phyloP scores from a whole-genome alignment of 2,797 vertebrate species.

The Acipenser ruthenus region DNA sequence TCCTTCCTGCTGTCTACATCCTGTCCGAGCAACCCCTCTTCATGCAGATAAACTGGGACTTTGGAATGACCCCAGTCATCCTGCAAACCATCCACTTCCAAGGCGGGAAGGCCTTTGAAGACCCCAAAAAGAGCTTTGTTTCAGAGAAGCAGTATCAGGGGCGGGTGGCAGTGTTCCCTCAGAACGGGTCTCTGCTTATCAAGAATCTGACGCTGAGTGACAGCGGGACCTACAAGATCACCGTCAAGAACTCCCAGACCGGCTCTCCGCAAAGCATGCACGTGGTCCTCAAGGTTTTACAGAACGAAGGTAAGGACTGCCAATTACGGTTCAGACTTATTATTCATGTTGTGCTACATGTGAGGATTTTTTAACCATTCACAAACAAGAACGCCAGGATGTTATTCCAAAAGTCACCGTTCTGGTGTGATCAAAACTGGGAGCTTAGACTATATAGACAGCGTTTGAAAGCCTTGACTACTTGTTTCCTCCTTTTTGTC shows the following conservation, averaged over 20 bases:
- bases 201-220: not conserved
- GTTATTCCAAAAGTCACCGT: too few species aligned
- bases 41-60: not conserved
- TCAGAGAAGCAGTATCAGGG: not conserved
- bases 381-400: too few species aligned
- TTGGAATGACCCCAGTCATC: not conserved
- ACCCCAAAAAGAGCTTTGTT: not conserved
- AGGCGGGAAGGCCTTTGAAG: not conserved
- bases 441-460: too few species aligned
- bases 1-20: not conserved
- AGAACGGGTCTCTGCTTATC: not conserved
- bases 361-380: not conserved
- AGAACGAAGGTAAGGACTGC: not conserved
- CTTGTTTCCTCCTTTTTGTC: too few species aligned
- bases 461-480: too few species aligned
- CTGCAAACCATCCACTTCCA: not conserved
- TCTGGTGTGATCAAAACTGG: too few species aligned
- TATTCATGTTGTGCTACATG: not conserved
- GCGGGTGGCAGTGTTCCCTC: not conserved
- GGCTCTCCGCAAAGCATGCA: not conserved
- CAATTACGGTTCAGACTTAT: not conserved
- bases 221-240: not conserved
- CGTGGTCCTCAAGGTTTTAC: not conserved
- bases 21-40: not conserved
- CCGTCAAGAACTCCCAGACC: not conserved